A percentile compares a stretch with the other conserved stretches of the same genome.
Conservation (phyloP, 35 echinoderm and acorn worm genomes). For the Chiridota heheva region DNA sequence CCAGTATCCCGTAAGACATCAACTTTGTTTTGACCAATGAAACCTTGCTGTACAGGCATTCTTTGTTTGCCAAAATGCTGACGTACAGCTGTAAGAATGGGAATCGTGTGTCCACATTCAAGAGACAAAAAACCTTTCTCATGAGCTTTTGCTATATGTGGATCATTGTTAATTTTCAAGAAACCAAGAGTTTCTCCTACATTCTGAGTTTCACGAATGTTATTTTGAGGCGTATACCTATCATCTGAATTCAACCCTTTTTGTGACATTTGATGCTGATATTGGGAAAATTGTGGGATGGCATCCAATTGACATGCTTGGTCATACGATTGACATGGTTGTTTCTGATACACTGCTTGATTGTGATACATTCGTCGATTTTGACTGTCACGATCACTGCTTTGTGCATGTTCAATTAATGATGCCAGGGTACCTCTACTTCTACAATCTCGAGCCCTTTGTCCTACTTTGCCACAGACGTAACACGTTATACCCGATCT, state of each 20-base stretch:
- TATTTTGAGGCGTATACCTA: no score
- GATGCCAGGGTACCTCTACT: background rate
- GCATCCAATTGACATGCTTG: no score
- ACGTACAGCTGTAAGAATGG: constrained; percentile 42
- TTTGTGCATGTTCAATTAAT: background rate
- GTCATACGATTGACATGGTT: no score
- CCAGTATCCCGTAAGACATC: constrained; percentile 54
- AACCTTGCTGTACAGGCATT: constrained; percentile 47
- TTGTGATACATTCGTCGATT: no score
- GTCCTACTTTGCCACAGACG: constrained; percentile 16
- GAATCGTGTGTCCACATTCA: constrained; percentile 55
- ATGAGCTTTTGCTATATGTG: constrained; percentile 15
- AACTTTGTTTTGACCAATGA: constrained; percentile 1
- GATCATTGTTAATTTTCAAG: no score
- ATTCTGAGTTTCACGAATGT: no score
- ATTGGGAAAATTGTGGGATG: no score
- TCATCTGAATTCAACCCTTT: no score
- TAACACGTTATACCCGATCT: background rate
- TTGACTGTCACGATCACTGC: no score
- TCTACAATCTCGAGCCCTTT: constrained; percentile 16
- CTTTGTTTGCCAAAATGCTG: background rate
- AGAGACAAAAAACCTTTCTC: constrained; percentile 34
- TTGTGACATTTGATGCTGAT: no score
- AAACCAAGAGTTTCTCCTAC: no score
- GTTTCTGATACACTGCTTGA: no score